Base-by-base conservation (phyloP, 2,113 vertebrate species). In the human region DNA sequence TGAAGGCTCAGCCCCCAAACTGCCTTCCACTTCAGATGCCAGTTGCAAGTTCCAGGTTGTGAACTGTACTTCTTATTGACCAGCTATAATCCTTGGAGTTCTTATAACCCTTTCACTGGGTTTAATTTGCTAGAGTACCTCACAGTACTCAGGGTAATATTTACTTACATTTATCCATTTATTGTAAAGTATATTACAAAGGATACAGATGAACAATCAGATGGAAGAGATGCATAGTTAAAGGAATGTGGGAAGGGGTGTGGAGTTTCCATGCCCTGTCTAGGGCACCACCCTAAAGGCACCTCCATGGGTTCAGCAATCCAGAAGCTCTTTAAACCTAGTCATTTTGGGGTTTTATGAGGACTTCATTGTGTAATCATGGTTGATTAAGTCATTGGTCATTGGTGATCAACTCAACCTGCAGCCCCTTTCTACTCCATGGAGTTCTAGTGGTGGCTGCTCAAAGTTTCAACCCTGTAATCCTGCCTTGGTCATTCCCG, bases 361-460 rank as follows among this genome's bases (percentile, higher is more conserved):
- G 18, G 57, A 2, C 14, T 81, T 75, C 17, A 6, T 57, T n/a
- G n/a, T 11, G 1, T 13, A 61, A 0, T 16, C 20, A 40, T 52
- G 17, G 38, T 14, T 48, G 32, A 11, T 22, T 52, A 81, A 48
- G 23, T 89, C 25, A 40, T 6, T 50, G 7, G 18, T 8, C 12
- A 40, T 3, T 23, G 11, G 30, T n/a, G 43, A 57, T 32, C 6
- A 32, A 22, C n/a, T 43, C 3, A 72, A 11, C 7, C 20, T 96
- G 59, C 1, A 40, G 10, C 2, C 35, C 40, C 30, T 81, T 14
- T 22, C 13, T 3, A 7, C 3, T n/a, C 2, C 23, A 12, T 4
- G 16, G 40, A 79, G 48, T 10, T 12, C 6, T 12, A 12, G 12
- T 32, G 45, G 38, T 22, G 9, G 9, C 6, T 2, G 1, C 7